Base-by-base conservation (phyloP, 2,888 invertebrate species). In the Lasioglossum lativentre region DNA sequence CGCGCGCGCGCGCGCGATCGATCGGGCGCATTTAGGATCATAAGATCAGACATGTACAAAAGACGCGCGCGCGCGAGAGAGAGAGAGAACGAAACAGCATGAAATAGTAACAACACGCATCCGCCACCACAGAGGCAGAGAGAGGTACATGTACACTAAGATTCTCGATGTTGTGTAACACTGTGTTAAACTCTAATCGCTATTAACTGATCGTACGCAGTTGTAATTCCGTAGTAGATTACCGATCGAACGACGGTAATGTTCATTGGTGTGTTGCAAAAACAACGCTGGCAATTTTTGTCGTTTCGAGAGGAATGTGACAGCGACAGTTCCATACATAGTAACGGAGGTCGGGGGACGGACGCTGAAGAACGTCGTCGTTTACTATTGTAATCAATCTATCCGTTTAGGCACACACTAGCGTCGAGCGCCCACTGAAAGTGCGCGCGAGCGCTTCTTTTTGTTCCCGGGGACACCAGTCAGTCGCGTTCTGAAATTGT, bases 81-180 rank as follows among this genome's bases (percentile, higher is more conserved):
- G 38, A 66, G 59, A 74, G 23, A 52, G 27, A 66, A 34, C 63
- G 40, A 45, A 52, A 23, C 23, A n/a, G 3, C 23, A 52, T 52
- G 19, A 52, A 52, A 52, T 8, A 23, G 23, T 10, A 52, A 52
- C 52, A 45, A 45, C 8, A 70, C 19, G 27, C 59, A 75, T 38
- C 27, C 30, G 38, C 12, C 27, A 42, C 59, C 72, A 78, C 45
- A 73, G 71, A 52, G 23, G 75, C 45, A 73, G 71, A 52, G 23
- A 52, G 23, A 52, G 23, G 75, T 68, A 70, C 45, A 76, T 40
- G 38, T 84, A 88, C 86, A 84, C 89, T 93, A 93, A 94, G 92
- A 93, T 93, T 94, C 94, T 94, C 91, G 93, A 94, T 94, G 94
- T 94, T 94, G 94, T 94, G 23, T 52, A 94, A 94, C 92, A 93